Base-by-base conservation (phyloP, 2,113 vertebrate genomes). In the Malaclemys terrapin region DNA sequence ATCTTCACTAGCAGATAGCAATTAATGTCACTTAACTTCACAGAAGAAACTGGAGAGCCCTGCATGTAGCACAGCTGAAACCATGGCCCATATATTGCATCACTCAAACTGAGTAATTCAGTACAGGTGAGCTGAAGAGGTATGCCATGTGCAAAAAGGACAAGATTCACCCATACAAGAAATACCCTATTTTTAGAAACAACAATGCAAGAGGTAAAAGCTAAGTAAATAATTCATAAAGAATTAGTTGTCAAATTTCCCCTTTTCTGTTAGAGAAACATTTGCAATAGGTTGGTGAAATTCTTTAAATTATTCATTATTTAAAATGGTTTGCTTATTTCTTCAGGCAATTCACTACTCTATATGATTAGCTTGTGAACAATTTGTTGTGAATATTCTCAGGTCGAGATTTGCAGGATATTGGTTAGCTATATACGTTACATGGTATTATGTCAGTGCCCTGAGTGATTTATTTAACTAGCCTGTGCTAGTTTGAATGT, bases 401-500 rank as follows among this genome's bases (percentile, higher is more conserved):
- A 19, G 76, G 35, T 14, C 88, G 72, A 88, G n/a, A 80, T 25
- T 89, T 91, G 31, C 17, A 2, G 1, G 1, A 2, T 2, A 4
- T 12, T 88, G 13, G 38, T 35, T 91, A 31, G 76, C 16, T 90
- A 94, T 93, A 38, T 3, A 5, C 0, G 76, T 84, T 93, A 29
- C 29, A 72, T 1, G 3, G 25, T 56, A 90, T 10, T 49, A 31
- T 0, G 3, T 38, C 27, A 91, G 24, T 54, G 27, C 3, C 91
- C 93, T 90, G 89, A 52, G 72, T 16, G 31, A 79, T 50, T 94
- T 90, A n/a, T 88, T 90, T 79, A 82, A 80, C 57, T 75, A 90
- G 82, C 10, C 59, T 14, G 38, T 16, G 50, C 81, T 69, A 93
- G 94, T 84, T 93, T 84, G 82, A 94, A 95, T 94, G 91, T 85